Conservation (phyloP, 2,797 vertebrate genomes). For the Parauchenoglanis ngamensis region DNA sequence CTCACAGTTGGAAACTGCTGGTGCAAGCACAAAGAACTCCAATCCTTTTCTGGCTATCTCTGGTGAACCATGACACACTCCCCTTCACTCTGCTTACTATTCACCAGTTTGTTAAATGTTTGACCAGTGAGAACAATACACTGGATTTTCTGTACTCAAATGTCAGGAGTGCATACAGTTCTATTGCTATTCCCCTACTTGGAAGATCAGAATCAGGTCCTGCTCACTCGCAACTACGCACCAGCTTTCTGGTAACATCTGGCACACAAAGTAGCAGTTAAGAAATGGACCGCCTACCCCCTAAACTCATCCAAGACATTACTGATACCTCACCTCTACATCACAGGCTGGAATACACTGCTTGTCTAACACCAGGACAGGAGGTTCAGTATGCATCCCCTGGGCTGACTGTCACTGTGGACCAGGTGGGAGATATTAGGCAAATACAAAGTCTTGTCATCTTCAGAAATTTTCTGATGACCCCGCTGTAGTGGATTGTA, state of each 20-base stretch:
- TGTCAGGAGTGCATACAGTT: not conserved
- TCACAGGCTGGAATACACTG: not conserved
- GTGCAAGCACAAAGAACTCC: not conserved
- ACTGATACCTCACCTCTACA: not conserved
- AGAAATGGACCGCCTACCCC: not conserved
- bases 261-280: not conserved
- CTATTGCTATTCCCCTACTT: not conserved
- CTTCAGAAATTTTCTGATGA: not conserved
- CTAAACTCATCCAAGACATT: not conserved
- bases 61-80: not conserved
- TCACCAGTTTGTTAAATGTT: not conserved
- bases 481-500: not conserved
- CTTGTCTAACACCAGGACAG: not conserved
- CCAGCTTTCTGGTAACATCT: not conserved
- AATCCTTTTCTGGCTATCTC: not conserved
- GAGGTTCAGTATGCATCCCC: not conserved
- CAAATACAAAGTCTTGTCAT: not conserved
- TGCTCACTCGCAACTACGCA: not conserved
- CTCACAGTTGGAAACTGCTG: not conserved
- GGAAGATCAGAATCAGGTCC: not conserved
- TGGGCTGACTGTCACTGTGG: not conserved
- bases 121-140: not conserved
- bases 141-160: not conserved
- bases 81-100: not conserved
- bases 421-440: not conserved